Conservation (phyloP, 2,888 invertebrate genomes). For the Erebia ligea region DNA sequence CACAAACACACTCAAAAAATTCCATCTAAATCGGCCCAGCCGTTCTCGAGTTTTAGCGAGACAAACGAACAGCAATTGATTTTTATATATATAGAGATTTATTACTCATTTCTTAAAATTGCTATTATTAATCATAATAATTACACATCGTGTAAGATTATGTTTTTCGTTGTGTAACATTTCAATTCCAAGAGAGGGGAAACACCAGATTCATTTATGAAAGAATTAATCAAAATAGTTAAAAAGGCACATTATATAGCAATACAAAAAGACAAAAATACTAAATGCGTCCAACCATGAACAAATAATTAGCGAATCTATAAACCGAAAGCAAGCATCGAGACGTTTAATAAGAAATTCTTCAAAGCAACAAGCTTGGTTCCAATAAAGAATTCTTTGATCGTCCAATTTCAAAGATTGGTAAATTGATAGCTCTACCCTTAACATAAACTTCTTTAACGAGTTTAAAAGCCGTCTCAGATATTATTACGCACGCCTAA, state of each 20-base stretch:
- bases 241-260: not conserved
- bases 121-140: too few species aligned
- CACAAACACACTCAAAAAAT: too few species aligned
- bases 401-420: conserved; percentile 38
- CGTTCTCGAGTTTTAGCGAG: too few species aligned
- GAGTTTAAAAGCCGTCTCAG: conserved; percentile 9
- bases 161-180: too few species aligned
- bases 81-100: too few species aligned
- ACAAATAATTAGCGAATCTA: conserved; percentile 18
- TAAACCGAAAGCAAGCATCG: conserved; percentile 26
- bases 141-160: too few species aligned
- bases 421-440: conserved; percentile 28
- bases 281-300: not conserved
- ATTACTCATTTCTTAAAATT: too few species aligned
- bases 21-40: too few species aligned
- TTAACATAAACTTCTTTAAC: conserved; percentile 1
- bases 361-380: conserved; percentile 31
- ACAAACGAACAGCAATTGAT: too few species aligned
- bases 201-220: too few species aligned
- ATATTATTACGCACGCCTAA: conserved; percentile 5
- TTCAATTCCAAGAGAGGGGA: too few species aligned
- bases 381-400: conserved; percentile 34
- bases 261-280: not conserved
- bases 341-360: conserved; percentile 37
- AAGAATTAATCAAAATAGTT: not conserved